phyloP scores from a whole-genome alignment of 2,888 invertebrate species.

The Griposia aprilina region DNA sequence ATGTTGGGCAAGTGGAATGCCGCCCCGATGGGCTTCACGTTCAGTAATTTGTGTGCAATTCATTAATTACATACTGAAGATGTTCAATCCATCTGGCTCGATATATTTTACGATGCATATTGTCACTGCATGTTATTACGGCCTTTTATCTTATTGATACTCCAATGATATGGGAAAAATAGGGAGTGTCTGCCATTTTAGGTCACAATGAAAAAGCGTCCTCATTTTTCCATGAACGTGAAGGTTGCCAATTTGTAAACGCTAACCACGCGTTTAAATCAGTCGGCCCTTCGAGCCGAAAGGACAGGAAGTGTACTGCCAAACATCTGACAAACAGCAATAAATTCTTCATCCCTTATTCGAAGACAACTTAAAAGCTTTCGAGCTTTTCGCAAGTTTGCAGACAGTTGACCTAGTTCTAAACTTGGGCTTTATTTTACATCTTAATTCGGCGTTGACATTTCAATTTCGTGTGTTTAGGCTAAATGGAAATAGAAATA shows the following conservation, averaged over 20 bases:
- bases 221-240: slow-evolving; percentile 65
- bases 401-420: slow-evolving; percentile 48
- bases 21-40: slow-evolving; percentile 30
- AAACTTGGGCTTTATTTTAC: slow-evolving; percentile 27
- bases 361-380: slow-evolving; percentile 36
- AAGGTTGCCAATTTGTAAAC: slow-evolving; percentile 71
- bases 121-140: slow-evolving; percentile 57
- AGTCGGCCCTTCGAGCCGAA: slow-evolving; percentile 55
- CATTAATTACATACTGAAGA: slow-evolving; percentile 41
- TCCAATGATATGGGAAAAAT: slow-evolving; percentile 63
- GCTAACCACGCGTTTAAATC: slow-evolving; percentile 69
- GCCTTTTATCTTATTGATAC: slow-evolving; percentile 54
- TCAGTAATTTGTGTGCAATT: slow-evolving; percentile 40
- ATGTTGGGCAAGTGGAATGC: slow-evolving; percentile 56
- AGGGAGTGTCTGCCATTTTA: slow-evolving; percentile 64
- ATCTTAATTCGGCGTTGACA: slow-evolving; percentile 34
- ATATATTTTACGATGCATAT: slow-evolving; percentile 52
- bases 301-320: slow-evolving; percentile 59
- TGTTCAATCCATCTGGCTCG: slow-evolving; percentile 34
- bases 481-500: slow-evolving; percentile 36
- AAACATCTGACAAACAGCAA: slow-evolving; percentile 55
- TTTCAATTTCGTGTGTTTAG: slow-evolving; percentile 40
- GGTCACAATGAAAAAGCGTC: slow-evolving; percentile 68
- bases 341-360: slow-evolving; percentile 54
- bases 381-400: slow-evolving; percentile 18